Evolutionary conservation across 1,140 invertebrate species (phyloP).

Genomic region (Cydia pomonella): DNA sequence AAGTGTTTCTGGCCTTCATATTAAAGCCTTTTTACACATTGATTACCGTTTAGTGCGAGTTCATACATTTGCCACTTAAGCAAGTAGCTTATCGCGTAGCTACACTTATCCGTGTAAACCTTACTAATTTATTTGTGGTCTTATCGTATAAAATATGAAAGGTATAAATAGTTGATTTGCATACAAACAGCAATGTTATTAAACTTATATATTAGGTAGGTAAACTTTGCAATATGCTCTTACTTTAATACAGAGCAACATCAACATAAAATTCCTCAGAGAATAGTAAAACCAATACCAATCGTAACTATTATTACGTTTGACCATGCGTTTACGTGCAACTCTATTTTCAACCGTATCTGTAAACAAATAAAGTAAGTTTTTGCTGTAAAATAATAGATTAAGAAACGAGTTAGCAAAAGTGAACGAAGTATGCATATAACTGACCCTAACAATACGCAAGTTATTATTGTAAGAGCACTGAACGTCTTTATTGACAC

Average conservation of each 20-base stretch:
- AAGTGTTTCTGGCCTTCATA: no score
- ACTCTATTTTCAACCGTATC: neutral
- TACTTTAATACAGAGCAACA: constrained; percentile 19
- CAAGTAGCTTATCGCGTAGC: no score
- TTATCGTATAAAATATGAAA: neutral
- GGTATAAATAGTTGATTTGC: neutral
- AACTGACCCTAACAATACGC: constrained; percentile 23
- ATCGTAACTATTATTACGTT: constrained; percentile 1
- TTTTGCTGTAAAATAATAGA: neutral
- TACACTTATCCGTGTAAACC: neutral
- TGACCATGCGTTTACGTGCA: neutral
- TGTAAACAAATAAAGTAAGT: neutral
- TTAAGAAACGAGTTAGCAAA: neutral
- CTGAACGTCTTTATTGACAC: constrained; percentile 31
- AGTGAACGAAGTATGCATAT: neutral
- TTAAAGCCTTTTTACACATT: no score
- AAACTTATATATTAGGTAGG: neutral
- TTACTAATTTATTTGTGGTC: neutral
- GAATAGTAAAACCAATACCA: constrained; percentile 15
- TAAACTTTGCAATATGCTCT: constrained; percentile 9
- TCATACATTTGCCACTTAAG: no score
- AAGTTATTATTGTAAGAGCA: constrained; percentile 29
- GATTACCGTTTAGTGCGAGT: no score
- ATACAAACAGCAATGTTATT: constrained; percentile 8
- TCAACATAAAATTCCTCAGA: constrained; percentile 2